Percentiles rank a stretch among this genome's conserved stretches.
Conservation (phyloP, 2,888 invertebrate genomes). For the Thereva unica region DNA sequence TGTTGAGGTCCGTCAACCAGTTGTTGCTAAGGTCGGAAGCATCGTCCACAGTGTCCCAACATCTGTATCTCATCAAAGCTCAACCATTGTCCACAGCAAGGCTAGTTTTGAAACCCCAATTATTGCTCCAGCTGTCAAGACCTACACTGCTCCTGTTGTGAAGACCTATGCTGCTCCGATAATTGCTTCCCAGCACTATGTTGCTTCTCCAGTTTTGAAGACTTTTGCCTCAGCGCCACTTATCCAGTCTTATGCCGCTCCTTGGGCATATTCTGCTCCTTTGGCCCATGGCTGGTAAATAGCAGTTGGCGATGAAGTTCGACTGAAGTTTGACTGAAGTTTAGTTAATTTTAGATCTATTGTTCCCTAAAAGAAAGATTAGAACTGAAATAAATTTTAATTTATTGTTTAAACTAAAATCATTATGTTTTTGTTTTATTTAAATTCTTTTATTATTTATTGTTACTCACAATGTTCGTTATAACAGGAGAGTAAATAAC, state of each 20-base stretch:
- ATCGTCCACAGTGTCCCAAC: slow-evolving; percentile 42
- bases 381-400: slow-evolving; percentile 30
- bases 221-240: slow-evolving; percentile 1
- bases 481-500: too few species aligned
- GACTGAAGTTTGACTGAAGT: slow-evolving; percentile 9
- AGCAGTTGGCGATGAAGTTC: neutral
- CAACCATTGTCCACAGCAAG: slow-evolving; percentile 57
- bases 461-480: too few species aligned
- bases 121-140: slow-evolving; percentile 41
- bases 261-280: slow-evolving; percentile 1
- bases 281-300: slow-evolving; percentile 25
- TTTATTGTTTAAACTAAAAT: slow-evolving; percentile 3
- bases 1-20: slow-evolving; percentile 41
- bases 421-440: neutral
- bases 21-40: slow-evolving; percentile 43
- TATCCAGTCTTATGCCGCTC: neutral
- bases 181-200: slow-evolving; percentile 18
- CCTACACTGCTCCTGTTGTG: slow-evolving; percentile 37
- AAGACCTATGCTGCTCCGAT: slow-evolving; percentile 26
- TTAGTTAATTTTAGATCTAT: slow-evolving; percentile 19
- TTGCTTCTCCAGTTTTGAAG: slow-evolving; percentile 11
- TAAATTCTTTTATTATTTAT: neutral
- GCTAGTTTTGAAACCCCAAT: slow-evolving; percentile 48
- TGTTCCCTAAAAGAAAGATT: slow-evolving; percentile 26
- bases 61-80: slow-evolving; percentile 60